A percentile compares a stretch with the other conserved stretches of the same genome.
Conservation (phyloP, 2,888 invertebrate species). For the Pteria penguin region DNA sequence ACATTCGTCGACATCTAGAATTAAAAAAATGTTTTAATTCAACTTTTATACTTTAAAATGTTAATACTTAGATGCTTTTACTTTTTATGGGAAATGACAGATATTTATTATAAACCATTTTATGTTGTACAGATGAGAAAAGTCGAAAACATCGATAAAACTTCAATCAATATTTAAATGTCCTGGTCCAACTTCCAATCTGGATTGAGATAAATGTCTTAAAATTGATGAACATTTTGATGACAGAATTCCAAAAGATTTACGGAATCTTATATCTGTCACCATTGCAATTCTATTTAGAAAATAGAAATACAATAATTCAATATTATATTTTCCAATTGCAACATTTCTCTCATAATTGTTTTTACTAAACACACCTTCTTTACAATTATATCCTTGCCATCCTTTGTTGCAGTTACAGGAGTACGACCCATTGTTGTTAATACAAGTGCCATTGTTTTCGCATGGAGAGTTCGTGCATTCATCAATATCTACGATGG, state of each 20-base stretch:
- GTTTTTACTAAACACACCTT: neutral
- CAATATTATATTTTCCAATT: no score
- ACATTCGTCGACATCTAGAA: conserved; percentile 15
- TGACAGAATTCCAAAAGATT: no score
- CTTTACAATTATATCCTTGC: neutral
- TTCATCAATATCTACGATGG: neutral
- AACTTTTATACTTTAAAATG: neutral
- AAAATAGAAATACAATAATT: no score
- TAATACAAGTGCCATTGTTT: conserved; percentile 9
- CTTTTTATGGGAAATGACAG: neutral
- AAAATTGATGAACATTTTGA: no score
- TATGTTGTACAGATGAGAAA: neutral
- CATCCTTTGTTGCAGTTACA: conserved; percentile 9
- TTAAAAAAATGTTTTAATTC: neutral
- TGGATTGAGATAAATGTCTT: no score
- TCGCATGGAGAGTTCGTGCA: neutral
- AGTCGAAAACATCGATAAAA: neutral
- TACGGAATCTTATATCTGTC: no score
- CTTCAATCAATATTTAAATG: no score
- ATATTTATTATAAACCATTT: neutral
- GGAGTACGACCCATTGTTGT: conserved; percentile 2
- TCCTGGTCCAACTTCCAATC: no score
- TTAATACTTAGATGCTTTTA: neutral
- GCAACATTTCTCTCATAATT: no score
- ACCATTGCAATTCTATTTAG: no score